These are phyloP conservation scores for Lasioglossum vierecki DNA, from an alignment of 2,888 invertebrate species.

Conservation along the genomic window DNA sequence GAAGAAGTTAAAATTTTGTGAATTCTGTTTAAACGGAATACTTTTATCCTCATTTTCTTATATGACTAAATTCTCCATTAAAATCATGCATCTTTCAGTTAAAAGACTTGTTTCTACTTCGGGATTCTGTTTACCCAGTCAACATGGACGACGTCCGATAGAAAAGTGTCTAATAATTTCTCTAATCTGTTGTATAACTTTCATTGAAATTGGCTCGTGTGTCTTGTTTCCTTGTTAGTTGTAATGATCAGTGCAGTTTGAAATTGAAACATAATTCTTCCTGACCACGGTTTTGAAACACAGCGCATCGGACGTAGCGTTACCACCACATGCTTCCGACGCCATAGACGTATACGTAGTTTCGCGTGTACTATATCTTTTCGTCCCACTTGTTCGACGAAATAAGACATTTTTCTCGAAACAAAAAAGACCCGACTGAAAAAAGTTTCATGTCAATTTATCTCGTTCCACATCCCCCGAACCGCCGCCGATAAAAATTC, in stretches of 20 bases:
- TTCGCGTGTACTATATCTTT: not conserved
- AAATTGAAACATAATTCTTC: not conserved
- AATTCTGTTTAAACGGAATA: no score
- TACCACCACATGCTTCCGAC: not conserved
- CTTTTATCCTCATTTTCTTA: no score
- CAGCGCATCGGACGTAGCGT: not conserved
- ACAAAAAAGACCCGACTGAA: not conserved
- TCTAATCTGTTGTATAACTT: not conserved
- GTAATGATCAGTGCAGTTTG: not conserved
- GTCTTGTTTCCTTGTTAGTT: not conserved
- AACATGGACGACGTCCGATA: no score
- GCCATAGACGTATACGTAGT: not conserved
- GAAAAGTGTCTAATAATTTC: not conserved
- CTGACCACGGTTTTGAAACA: not conserved
- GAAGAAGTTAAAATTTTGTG: no score
- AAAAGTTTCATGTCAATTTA: not conserved
- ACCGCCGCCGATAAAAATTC: not conserved
- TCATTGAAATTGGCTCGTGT: not conserved
- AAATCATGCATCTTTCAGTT: not conserved
- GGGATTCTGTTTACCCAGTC: no score
- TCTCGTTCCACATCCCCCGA: not conserved
- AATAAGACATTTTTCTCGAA: not conserved
- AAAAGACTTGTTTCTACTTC: no score
- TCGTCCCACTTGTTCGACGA: not conserved
- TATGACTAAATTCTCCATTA: not conserved